Evolutionary conservation across 2,888 invertebrate species (phyloP), one percentile per base, ranked within the genome.

Genomic region (Luffia ferchaultella): DNA sequence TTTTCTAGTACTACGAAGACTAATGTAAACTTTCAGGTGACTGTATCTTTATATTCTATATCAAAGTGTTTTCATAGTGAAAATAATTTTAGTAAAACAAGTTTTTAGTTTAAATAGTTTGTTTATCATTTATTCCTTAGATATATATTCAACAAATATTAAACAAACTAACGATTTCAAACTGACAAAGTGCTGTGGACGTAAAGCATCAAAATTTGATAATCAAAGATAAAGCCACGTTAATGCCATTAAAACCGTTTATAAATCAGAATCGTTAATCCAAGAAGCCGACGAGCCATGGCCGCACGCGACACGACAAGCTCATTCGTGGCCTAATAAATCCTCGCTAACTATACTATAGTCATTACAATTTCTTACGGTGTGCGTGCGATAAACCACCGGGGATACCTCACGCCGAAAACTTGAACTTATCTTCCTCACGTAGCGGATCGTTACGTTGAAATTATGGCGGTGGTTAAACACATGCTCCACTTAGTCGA

Each of bases 401-500:
- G 57, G 58, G 62, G 72, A 61, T 58, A 74, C 67, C 67, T 71
- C 68, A 58, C 41, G 67, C 65, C 73, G 71, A 77, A 77, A 82
- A 80, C 76, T 79, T 80, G 68, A 68, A 78, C 74, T 82, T 82
- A 82, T 82, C 82, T 80, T 69, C 62, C 74, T 68, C 80, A 76
- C 82, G 79, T 79, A 76, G 75, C 59, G 62, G 76, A 77, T 77
- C 79, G 80, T 80, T 79, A 76, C 69, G 68, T 62, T 64, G 64
- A 70, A 82, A 78, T 79, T 79, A 80, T 76, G 71, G 75, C 67
- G 60, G 71, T 64, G 76, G 79, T 78, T 77, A 73, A 80, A 78
- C 82, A 82, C 79, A 82, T 82, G 80, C 73, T 76, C 79, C 80
- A 76, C 79, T 80, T 77, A 77, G 70, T 76, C 67, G 74, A 76